Evolutionary conservation across 2,113 vertebrate species (phyloP), one percentile per base, ranked within the genome.

Genomic region (Spilogale gracilis): DNA sequence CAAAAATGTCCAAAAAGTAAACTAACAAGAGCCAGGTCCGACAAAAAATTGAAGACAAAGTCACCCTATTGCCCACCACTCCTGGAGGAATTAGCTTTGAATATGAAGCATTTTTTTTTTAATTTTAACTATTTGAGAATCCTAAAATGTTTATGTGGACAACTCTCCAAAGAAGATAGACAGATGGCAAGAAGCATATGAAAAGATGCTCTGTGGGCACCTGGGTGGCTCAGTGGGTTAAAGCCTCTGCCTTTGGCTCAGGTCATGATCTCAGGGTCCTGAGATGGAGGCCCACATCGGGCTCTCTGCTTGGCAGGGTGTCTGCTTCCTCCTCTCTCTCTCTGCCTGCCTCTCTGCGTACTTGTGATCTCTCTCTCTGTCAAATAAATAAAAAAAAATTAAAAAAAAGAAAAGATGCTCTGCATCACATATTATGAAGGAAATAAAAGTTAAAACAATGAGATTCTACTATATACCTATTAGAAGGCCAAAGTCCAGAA

Each of bases 1-100:
- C 30, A 74, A 95, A 95, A 89, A 67, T n/a, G 30, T 92, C 60
- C 86, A 30, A 83, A 78, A 54, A 61, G 6, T 12, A 96, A 84
- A 95, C n/a, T 50, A 95, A 71, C 27, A 67, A 16, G 2, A 93
- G 20, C 7, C 32, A 81, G n/a, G 5, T 21, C 21, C 12, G 76
- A n/a, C 0, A 80, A 10, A 82, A 88, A 25, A 18, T 0, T 30
- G 9, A 93, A 50, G 32, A 76, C 50, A 12, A 94, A 25, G n/a
- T 81, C 32, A 84, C 1, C 0, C 1, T 14, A 14, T 20, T 56
- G 4, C 25, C 2, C 5, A 82, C 0, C 18, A 56, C 5, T 73
- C 74, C 43, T 63, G 13, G 38, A 50, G 6, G 9, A 32, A 80
- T 73, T 65, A 52, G 2, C 17, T 54, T 63, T 91, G 65, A 87